These are phyloP conservation scores for Oncopeltus fasciatus DNA, from an alignment of 1,140 invertebrate genomes.

Conservation along the genomic window DNA sequence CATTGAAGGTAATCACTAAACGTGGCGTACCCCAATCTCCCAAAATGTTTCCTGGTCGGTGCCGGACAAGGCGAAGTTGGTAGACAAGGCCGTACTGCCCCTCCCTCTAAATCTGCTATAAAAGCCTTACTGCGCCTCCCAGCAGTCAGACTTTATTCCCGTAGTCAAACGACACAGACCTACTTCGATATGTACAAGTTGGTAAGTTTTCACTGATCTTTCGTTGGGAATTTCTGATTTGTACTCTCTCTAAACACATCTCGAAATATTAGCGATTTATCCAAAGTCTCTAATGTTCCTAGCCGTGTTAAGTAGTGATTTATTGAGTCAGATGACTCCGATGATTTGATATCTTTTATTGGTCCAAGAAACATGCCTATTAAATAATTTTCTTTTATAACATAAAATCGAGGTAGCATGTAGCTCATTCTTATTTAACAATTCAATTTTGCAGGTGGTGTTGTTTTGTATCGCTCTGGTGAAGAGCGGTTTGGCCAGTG, in stretches of 20 bases:
- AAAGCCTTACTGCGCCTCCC: no score
- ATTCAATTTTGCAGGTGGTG: conserved; percentile 31
- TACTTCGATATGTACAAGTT: conserved; percentile 22
- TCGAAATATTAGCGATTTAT: neutral
- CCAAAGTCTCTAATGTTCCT: neutral
- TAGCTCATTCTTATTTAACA: neutral
- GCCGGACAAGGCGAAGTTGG: no score
- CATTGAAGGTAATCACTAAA: no score
- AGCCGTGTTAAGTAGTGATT: neutral
- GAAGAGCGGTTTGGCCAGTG: conserved; percentile 34
- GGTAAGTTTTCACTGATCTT: conserved; percentile 21
- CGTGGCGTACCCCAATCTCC: no score
- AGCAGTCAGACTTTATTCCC: neutral
- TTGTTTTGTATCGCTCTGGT: conserved; percentile 35
- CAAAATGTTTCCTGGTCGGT: no score
- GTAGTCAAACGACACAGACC: conserved; percentile 18
- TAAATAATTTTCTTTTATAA: no score
- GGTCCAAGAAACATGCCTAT: neutral
- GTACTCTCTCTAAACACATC: no score
- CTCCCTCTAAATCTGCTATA: no score
- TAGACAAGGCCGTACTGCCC: no score
- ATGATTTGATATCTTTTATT: neutral
- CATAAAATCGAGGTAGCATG: no score
- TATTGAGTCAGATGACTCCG: neutral
- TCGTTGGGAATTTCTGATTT: no score